phyloP scores from a whole-genome alignment of 2,113 vertebrate species.

The Oreochromis aureus region DNA sequence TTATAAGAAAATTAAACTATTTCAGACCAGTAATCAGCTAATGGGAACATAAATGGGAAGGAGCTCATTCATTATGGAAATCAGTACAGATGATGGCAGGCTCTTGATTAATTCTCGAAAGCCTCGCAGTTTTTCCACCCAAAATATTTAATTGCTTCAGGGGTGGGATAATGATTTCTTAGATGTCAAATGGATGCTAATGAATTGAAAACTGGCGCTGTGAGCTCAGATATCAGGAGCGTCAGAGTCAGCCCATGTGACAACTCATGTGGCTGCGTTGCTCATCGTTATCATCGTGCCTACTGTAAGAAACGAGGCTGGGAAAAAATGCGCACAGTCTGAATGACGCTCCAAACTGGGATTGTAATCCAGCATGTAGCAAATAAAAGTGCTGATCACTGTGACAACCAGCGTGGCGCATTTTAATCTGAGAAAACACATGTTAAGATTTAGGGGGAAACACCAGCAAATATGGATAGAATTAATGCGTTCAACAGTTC shows the following conservation, averaged over 20 bases:
- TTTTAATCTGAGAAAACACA: not conserved
- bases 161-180: not conserved
- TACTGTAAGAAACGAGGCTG: not conserved
- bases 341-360: not conserved
- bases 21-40: not conserved
- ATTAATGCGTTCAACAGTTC: conserved; percentile 17
- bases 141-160: not conserved
- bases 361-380: not conserved
- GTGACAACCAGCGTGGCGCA: not conserved
- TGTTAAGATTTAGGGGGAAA: not conserved
- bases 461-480: not conserved
- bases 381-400: not conserved
- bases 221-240: not conserved
- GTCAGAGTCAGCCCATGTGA: conserved; percentile 27
- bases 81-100: not conserved
- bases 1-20: not conserved
- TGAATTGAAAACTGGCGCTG: not conserved
- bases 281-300: not conserved
- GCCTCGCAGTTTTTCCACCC: not conserved
- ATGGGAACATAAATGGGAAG: not conserved
- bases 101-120: not conserved
- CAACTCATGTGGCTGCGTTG: not conserved
- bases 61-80: not conserved
- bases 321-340: not conserved
- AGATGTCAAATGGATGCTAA: not conserved